Conservation (phyloP, 2,888 invertebrate genomes). For the Amphipoea oculea region DNA sequence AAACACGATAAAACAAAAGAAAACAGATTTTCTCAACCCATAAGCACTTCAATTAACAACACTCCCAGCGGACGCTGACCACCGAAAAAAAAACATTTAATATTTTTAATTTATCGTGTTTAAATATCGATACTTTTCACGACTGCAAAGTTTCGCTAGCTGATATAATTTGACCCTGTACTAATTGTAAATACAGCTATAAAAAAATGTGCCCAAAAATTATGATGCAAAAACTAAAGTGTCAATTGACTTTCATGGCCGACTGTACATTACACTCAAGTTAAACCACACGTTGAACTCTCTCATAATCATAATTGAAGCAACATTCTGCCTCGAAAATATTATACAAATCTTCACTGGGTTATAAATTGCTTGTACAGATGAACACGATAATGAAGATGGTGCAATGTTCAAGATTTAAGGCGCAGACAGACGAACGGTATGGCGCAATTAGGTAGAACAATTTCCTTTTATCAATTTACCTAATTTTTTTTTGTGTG, state of each 20-base stretch:
- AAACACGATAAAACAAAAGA: too few relatives aligned
- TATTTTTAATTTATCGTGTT: too few relatives aligned
- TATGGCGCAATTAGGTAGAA: neutral
- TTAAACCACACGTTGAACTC: slow-evolving; percentile 32
- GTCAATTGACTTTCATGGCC: neutral
- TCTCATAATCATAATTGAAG: slow-evolving; percentile 49
- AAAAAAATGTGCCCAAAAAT: neutral
- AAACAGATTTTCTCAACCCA: too few relatives aligned
- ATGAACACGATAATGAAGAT: slow-evolving; percentile 41
- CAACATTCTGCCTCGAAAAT: slow-evolving; percentile 50
- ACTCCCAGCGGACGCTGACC: too few relatives aligned
- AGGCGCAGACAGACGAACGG: neutral
- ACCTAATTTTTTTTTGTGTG: too few relatives aligned
- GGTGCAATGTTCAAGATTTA: slow-evolving; percentile 46
- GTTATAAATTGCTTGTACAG: slow-evolving; percentile 48
- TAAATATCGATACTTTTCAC: too few relatives aligned
- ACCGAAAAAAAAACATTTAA: too few relatives aligned
- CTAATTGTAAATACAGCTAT: neutral
- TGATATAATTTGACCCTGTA: too few relatives aligned
- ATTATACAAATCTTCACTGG: slow-evolving; percentile 37
- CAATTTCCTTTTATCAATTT: neutral
- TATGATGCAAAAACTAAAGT: neutral
- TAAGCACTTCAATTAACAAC: too few relatives aligned
- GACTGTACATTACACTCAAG: slow-evolving; percentile 28
- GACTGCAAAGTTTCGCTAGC: too few relatives aligned